Evolutionary conservation across 2,888 invertebrate species (phyloP), one percentile per base, ranked within the genome.

Genomic region (Eupithecia centaureata): DNA sequence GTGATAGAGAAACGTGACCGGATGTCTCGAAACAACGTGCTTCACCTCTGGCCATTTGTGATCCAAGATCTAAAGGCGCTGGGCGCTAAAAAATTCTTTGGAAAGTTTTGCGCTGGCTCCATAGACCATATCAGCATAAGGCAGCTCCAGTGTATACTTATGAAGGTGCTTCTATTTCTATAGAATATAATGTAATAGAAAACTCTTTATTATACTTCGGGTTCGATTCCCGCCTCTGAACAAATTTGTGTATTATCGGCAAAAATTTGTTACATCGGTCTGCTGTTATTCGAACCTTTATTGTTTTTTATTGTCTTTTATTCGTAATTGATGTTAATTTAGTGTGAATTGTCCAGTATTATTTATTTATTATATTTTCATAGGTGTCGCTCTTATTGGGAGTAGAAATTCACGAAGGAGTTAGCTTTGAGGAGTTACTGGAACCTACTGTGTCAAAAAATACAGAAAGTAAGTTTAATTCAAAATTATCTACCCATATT

Each of bases 71-170:
- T 99, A 76, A 95, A 97, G 67, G 96, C 96, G 73, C 94, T 99
- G 32, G 99, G 99, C 25, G 99, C 99, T 22, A 99, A 99, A 89
- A 98, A 99, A 86, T 99, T 99, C 94, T 99, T 98, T 86, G 99
- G 99, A 18, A 99, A 99, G 91, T 99, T 99, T 90, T 99, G 99
- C 93, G 99, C 99, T 0, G 99, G 99, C 25, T 96, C 98, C 72
- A 99, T 99, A 75, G 99, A 99, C 89, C 99, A 99, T 88, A 99
- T 99, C 81, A 98, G 99, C 87, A 99, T 99, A 78, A 94, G 99
- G 71, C 98, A 99, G 88, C 90, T 99, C 76, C 99, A 99, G 86
- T 98, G 98, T 86, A 98, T 99, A 81, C 93, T 99, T 67, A 94
- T 99, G 76, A 99, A 99, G 94, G 98, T 98, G 7, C 13, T 25